phyloP scores from a whole-genome alignment of 1,140 invertebrate species.

The Drosophila kikkawai region DNA sequence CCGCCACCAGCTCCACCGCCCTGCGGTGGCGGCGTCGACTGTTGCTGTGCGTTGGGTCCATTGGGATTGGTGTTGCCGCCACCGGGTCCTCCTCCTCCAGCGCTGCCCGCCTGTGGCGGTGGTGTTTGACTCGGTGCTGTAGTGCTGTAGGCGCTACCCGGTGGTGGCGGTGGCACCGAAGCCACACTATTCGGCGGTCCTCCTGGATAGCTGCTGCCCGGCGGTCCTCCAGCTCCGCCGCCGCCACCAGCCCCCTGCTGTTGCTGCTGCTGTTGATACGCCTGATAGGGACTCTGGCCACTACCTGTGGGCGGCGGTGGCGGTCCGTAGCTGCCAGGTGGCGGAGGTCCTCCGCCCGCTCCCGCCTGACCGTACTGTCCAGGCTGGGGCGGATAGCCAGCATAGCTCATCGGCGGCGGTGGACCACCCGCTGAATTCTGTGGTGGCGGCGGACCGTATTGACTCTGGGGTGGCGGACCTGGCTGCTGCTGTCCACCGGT shows the following conservation, averaged over 20 bases:
- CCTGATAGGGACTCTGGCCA: constrained; percentile 72
- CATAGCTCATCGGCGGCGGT: constrained; percentile 78
- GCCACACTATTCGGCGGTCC: constrained; percentile 52
- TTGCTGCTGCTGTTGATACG: constrained; percentile 50
- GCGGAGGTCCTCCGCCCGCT: constrained; percentile 71
- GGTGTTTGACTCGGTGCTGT: constrained; percentile 80
- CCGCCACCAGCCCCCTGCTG: constrained; percentile 21
- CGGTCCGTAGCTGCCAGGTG: constrained; percentile 76
- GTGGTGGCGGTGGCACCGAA: constrained; percentile 59
- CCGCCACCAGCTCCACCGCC: constrained; percentile 21
- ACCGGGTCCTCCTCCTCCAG: constrained; percentile 33
- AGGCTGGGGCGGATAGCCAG: constrained; percentile 74
- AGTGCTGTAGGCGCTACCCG: constrained; percentile 71
- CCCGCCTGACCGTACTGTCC: constrained; percentile 76
- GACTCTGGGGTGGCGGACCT: constrained; percentile 66
- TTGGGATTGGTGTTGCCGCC: constrained; percentile 67
- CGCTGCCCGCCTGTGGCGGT: constrained; percentile 54
- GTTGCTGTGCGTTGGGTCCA: constrained; percentile 77
- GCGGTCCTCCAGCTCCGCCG: constrained; percentile 55
- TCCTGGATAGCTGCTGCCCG: constrained; percentile 62
- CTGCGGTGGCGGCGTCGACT: constrained; percentile 76
- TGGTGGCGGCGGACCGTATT: constrained; percentile 84
- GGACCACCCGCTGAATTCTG: constrained; percentile 63
- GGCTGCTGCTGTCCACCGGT: constrained; percentile 83
- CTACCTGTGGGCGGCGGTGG: constrained; percentile 69